A percentile compares a stretch with the other conserved stretches of the same genome.
Evolutionary conservation across 1,140 invertebrate genomes (phyloP).

Genomic region (Doryteuthis pealeii): DNA sequence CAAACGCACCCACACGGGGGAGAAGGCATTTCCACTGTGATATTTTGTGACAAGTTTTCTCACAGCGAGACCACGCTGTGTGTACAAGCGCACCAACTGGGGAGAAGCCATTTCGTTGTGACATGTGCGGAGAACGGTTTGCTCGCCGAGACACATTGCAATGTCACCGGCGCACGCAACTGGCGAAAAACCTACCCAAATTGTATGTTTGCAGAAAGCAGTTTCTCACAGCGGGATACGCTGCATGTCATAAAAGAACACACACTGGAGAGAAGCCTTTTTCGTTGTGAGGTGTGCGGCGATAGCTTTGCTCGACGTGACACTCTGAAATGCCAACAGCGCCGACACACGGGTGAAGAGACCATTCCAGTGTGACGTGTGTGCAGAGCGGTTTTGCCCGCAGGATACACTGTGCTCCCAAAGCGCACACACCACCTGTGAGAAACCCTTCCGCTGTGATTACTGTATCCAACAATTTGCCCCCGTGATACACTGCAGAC

Average conservation of each 20-base stretch:
- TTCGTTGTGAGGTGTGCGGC: constrained; percentile 9
- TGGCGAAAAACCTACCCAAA: constrained; percentile 63
- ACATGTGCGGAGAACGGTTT: constrained; percentile 65
- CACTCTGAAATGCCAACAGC: not conserved
- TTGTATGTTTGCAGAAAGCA: constrained; percentile 88
- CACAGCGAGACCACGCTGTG: not conserved
- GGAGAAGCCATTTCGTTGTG: constrained; percentile 9
- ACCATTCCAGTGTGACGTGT: constrained; percentile 12
- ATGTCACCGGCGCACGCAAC: constrained; percentile 61
- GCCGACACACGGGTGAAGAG: constrained; percentile 7
- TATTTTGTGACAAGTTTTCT: constrained; percentile 25
- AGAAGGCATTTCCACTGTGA: constrained; percentile 68
- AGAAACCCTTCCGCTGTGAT: constrained; percentile 95
- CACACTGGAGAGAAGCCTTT: constrained; percentile 62
- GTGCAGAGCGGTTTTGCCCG: constrained; percentile 76
- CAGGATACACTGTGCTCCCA: constrained; percentile 90
- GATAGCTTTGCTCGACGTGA: not conserved
- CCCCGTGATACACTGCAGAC: constrained; percentile 22
- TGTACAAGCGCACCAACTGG: not conserved
- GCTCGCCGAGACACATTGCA: constrained; percentile 82
- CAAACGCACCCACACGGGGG: constrained; percentile 91
- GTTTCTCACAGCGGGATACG: constrained; percentile 83
- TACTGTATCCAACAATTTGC: constrained; percentile 70
- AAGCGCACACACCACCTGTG: constrained; percentile 92
- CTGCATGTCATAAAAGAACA: constrained; percentile 76